Conservation (phyloP, 2,113 vertebrate species). For the Calypte anna region DNA sequence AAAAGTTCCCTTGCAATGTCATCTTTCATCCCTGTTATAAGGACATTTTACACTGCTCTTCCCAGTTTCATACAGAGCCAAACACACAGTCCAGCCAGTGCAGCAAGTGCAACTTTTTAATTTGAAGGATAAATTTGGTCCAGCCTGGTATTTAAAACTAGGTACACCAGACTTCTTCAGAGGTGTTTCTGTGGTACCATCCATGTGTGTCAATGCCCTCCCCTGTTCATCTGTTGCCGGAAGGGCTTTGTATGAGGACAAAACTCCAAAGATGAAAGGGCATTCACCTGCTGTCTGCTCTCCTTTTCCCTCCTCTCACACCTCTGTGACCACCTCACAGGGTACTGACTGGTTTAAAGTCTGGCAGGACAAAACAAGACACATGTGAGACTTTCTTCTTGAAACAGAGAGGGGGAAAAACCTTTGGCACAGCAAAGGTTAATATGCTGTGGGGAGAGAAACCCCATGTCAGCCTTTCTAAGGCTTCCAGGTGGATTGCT, state of each 20-base stretch:
- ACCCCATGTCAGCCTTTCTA: not conserved
- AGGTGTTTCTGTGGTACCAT: accelerated
- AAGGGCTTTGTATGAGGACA: accelerated
- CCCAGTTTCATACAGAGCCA: not conserved
- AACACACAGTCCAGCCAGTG: not conserved
- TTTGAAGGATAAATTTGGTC: not conserved
- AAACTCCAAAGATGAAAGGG: not conserved
- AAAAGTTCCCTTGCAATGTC: not conserved
- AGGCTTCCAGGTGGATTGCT: not conserved
- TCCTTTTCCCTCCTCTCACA: not conserved
- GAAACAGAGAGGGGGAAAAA: not conserved
- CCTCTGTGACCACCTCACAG: accelerated
- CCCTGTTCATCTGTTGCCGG: accelerated
- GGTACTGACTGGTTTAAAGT: not conserved
- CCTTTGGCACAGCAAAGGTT: not conserved
- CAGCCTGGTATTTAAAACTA: not conserved
- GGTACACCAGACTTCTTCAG: not conserved
- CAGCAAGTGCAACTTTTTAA: not conserved
- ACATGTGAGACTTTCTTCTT: not conserved
- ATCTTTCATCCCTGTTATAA: not conserved
- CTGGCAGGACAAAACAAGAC: no score
- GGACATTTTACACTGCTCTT: not conserved
- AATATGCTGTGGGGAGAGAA: not conserved
- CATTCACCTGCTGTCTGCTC: accelerated
- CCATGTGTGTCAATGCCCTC: not conserved